These are phyloP conservation scores for Synergus laeviventris DNA, from an alignment of 2,888 invertebrate species.

Conservation along the genomic window DNA sequence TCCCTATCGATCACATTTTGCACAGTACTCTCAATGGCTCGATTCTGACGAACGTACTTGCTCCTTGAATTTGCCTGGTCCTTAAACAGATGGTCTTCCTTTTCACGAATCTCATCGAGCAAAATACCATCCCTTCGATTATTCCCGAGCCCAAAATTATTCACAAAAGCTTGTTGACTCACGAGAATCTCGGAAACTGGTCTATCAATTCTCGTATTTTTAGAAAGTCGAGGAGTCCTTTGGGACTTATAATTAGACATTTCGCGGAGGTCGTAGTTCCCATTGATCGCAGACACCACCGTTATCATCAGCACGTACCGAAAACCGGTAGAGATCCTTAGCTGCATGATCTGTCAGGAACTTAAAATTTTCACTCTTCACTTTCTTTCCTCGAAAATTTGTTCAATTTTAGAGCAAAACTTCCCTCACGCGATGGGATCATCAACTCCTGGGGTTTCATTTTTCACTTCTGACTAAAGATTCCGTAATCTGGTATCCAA, in stretches of 20 bases:
- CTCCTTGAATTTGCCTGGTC: neutral
- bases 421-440: conserved; percentile 10
- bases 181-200: conserved; percentile 9
- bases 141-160: conserved; percentile 25
- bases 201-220: neutral
- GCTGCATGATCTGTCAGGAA: conserved; percentile 46
- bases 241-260: conserved; percentile 38
- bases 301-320: conserved; percentile 37
- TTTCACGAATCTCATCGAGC: neutral
- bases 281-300: conserved; percentile 7
- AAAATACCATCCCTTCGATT: conserved; percentile 42
- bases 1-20: conserved; percentile 49
- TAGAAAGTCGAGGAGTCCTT: neutral
- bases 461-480: conserved; percentile 1
- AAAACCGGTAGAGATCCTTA: conserved; percentile 30
- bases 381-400: conserved; percentile 18
- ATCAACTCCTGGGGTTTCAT: conserved; percentile 2
- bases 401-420: neutral
- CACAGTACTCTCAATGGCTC: conserved; percentile 53
- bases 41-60: conserved; percentile 52
- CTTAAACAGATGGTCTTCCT: conserved; percentile 8
- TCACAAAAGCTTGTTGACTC: conserved; percentile 24
- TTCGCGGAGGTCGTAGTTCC: conserved; percentile 38
- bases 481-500: conserved; percentile 3
- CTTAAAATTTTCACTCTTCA: conserved; percentile 27